A percentile compares a stretch with the other conserved stretches of the same genome.
phyloP scores from a whole-genome alignment of 2,113 vertebrate genomes.

The Antigone vipio region DNA sequence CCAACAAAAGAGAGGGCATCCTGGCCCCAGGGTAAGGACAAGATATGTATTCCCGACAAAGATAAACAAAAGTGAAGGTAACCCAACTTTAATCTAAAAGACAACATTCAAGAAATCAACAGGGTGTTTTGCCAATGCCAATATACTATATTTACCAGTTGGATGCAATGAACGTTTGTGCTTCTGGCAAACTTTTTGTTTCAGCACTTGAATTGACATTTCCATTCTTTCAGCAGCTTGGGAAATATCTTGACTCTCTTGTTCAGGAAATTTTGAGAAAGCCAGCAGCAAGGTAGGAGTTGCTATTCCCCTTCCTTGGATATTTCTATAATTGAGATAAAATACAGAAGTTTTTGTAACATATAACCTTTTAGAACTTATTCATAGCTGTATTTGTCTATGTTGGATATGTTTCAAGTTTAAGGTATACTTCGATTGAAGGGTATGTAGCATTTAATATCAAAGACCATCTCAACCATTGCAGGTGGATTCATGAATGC shows the following conservation, averaged over 20 bases:
- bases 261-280: constrained; percentile 73
- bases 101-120: not conserved
- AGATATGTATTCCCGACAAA: not conserved
- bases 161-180: constrained; percentile 38
- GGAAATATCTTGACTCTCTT: constrained; percentile 68
- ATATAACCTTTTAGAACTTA: not conserved
- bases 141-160: constrained; percentile 70
- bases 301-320: constrained; percentile 9
- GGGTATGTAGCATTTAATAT: not conserved
- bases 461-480: not conserved
- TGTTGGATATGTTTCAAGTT: not conserved
- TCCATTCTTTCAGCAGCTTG: constrained; percentile 84
- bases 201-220: constrained; percentile 70
- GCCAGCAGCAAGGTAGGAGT: constrained; percentile 62
- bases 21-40: not conserved
- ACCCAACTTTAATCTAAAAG: not conserved
- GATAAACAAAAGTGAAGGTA: not conserved
- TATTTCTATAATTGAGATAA: constrained; percentile 46
- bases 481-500: not conserved
- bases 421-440: not conserved
- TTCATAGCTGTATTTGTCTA: not conserved
- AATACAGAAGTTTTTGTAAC: not conserved
- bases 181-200: constrained; percentile 50
- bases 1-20: not conserved
- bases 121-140: not conserved